Percentiles rank a stretch among this genome's conserved stretches.
Conservation (phyloP, 2,888 invertebrate genomes). For the Harpalus rubripes region DNA sequence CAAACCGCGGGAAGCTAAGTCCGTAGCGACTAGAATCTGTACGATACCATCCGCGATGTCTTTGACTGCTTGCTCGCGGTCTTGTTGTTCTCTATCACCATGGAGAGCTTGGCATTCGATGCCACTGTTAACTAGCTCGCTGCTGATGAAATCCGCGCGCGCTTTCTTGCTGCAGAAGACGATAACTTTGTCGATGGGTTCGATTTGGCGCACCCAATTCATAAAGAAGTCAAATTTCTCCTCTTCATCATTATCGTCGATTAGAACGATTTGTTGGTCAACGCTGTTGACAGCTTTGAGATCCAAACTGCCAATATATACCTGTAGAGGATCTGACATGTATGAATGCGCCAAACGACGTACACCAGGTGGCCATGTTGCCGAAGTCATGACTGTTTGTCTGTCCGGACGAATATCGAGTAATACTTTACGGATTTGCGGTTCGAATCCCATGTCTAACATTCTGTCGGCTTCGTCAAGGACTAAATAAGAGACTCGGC, state of each 20-base stretch:
- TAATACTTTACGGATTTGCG: constrained; percentile 91
- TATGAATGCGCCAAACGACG: constrained; percentile 91
- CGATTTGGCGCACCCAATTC: constrained; percentile 86
- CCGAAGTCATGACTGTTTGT: constrained; percentile 98
- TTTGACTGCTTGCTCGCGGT: constrained; percentile 89
- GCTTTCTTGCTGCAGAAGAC: constrained; percentile 94
- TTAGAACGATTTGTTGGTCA: constrained; percentile 87
- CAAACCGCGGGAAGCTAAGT: constrained; percentile 96
- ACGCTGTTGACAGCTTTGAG: constrained; percentile 94
- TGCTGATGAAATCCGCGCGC: constrained; percentile 89
- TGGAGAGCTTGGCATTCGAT: constrained; percentile 90
- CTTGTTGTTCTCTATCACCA: constrained; percentile 91
- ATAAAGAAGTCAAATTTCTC: constrained; percentile 84
- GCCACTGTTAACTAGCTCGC: constrained; percentile 86
- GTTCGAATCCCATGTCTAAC: constrained; percentile 93
- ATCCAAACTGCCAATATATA: constrained; percentile 93
- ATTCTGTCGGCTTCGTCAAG: constrained; percentile 95
- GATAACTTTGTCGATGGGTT: constrained; percentile 89
- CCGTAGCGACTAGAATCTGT: constrained; percentile 93
- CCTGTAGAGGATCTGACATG: constrained; percentile 93
- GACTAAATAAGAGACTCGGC: constrained; percentile 91
- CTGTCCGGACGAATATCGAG: constrained; percentile 91
- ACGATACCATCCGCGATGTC: constrained; percentile 90
- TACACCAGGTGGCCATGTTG: constrained; percentile 96
- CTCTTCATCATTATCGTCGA: constrained; percentile 85